Conservation (phyloP, 2,888 invertebrate species). For the Drosophila peninsularis region DNA sequence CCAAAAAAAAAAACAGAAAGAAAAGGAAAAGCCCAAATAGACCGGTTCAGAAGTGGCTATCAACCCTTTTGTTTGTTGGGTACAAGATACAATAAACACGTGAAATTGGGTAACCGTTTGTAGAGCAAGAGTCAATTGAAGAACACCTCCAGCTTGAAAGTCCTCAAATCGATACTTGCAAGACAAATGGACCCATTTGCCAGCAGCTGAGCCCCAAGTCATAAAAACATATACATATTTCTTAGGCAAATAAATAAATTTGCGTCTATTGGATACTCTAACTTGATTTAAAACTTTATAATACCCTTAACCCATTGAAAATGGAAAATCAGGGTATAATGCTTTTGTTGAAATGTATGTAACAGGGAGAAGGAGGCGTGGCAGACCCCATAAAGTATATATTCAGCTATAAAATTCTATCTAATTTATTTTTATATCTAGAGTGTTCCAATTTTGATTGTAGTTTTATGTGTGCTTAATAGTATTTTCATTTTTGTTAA, state of each 20-base stretch:
- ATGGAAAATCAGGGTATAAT: too few species aligned
- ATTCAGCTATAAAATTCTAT: too few species aligned
- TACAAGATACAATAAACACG: constrained; percentile 42
- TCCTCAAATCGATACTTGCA: constrained; percentile 43
- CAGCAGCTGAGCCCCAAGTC: constrained; percentile 18
- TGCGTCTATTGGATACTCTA: constrained; percentile 28
- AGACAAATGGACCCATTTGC: constrained; percentile 54
- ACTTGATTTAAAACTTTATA: constrained; percentile 41
- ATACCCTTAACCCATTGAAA: too few species aligned
- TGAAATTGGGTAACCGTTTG: constrained; percentile 62
- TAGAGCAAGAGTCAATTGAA: constrained; percentile 36
- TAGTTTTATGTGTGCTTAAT: too few species aligned
- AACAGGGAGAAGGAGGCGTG: too few species aligned
- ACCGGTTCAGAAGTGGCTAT: constrained; percentile 8
- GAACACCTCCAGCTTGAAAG: not conserved
- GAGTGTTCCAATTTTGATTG: too few species aligned
- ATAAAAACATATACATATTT: constrained; percentile 9
- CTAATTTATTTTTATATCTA: too few species aligned
- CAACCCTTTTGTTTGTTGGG: constrained; percentile 41
- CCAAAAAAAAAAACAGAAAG: constrained; percentile 9
- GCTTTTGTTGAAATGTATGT: too few species aligned
- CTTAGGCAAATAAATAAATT: constrained; percentile 48
- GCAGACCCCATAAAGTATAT: too few species aligned
- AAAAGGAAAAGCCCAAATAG: constrained; percentile 28
- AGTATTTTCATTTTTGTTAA: too few species aligned